Evolutionary conservation across 2,888 invertebrate species (phyloP), one percentile per base, ranked within the genome.

Genomic region (Lapara coniferarum): DNA sequence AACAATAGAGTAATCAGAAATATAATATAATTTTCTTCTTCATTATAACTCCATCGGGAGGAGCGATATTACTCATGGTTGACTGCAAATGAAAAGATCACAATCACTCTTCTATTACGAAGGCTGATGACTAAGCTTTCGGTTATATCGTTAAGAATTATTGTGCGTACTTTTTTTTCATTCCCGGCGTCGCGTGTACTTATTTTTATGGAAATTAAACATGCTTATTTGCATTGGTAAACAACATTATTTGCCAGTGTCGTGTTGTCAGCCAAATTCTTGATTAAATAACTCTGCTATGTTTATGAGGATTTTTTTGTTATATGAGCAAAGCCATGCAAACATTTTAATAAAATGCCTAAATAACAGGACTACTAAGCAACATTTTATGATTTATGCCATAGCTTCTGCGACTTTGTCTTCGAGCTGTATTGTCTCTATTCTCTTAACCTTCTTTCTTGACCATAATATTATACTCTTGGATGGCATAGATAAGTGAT

Each of bases 41-140:
- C 88, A 87, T 90, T 90, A 90, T 89, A 89, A 89, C 85, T 86
- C 84, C 82, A 86, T 87, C 82, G 83, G 75, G 79, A 81, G 76
- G 79, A 77, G 74, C 72, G 78, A 76, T 86, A 89, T 90, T 88
- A 88, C 87, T 89, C 82, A 87, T 85, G 86, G 88, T 83, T 87
- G 84, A 85, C 86, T 90, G 89, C 87, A 89, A 90, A 92, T 90
- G 91, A 90, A 90, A 90, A 90, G 91, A 92, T 92, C 88, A 85
- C 88, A 91, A 92, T 92, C 91, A 81, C 73, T 74, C 77, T 79
- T 58, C 82, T 83, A 89, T 89, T 89, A 89, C 80, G 73, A 72
- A 66, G 78, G 72, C 75, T 83, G 87, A 87, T 89, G 89, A 89
- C 83, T 84, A 70, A 70, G 68, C 66, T 37, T 67, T 55, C 70